Evolutionary conservation across 1,140 invertebrate genomes (phyloP), one percentile per base, ranked within the genome.

Genomic region (Drosophila bipectinata): DNA sequence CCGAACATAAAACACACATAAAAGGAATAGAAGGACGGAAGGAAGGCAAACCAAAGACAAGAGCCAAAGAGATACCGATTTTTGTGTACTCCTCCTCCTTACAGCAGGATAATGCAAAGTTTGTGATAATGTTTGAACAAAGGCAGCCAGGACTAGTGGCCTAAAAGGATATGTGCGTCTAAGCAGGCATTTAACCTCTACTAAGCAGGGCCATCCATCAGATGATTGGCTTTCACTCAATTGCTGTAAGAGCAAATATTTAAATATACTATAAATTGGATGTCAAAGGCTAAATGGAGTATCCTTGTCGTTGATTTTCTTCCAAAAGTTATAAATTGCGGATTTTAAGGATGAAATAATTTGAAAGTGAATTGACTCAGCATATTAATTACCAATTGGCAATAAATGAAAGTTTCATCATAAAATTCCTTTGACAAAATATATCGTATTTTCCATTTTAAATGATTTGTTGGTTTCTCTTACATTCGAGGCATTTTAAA

Each of bases 81-180:
- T 28, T 53, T 18, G 63, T 55, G 61, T 48, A 51, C 62, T 18
- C 32, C 28, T 18, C 32, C 28, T 44, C 56, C 63, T 69, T 68
- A 57, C 67, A 49, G 18, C 44, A 69, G 64, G 52, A 71, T 71
- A 69, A 71, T 69, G 67, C 67, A 71, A 71, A 56, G 67, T 71
- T 69, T 69, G 52, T 55, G 66, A 69, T 67, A 67, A 67, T 67
- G 63, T 67, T 67, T 67, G 63, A 67, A 67, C 63, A 64, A 67
- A 68, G 69, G 37, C 62, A 24, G 32, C 51, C 30, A 49, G 32
- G 49, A 56, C 41, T 39, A 49, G 52, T 54, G 32, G 32, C 52
- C 48, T 48, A 39, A 69, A 69, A 57, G 67, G 64, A 71, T 71
- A 67, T 54, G 39, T 14, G 34, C 64, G 63, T 55, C 52, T 57